These are phyloP conservation scores for Plestiodon gilberti DNA, from an alignment of 2,113 vertebrate species.

Conservation along the genomic window DNA sequence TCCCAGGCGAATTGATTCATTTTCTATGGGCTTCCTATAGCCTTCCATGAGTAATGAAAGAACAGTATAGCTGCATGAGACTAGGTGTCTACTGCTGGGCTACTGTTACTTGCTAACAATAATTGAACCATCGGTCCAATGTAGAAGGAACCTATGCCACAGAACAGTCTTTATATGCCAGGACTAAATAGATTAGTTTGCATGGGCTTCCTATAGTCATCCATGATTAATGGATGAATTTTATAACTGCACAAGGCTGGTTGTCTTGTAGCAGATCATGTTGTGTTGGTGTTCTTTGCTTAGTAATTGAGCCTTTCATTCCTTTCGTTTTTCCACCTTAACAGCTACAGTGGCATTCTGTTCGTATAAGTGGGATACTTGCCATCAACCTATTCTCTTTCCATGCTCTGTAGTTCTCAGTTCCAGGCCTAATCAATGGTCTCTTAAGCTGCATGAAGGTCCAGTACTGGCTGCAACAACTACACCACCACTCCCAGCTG, in stretches of 20 bases:
- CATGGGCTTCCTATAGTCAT: not conserved
- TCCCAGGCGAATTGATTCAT: not conserved
- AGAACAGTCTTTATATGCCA: not conserved
- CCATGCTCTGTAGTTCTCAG: not conserved
- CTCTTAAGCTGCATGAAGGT: not conserved
- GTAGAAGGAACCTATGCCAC: not conserved
- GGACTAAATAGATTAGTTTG: not conserved
- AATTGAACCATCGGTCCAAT: not conserved
- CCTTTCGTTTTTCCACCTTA: accelerated
- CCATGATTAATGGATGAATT: not conserved
- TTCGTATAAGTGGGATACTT: not conserved
- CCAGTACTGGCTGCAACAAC: not conserved
- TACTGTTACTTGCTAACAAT: not conserved
- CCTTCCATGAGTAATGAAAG: not conserved
- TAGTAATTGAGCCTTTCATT: not conserved
- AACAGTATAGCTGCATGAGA: not conserved
- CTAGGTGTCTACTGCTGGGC: not conserved
- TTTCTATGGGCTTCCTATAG: not conserved
- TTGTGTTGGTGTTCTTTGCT: not conserved
- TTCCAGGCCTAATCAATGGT: not conserved
- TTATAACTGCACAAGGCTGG: not conserved
- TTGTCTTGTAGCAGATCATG: not conserved
- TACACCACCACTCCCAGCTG: not conserved
- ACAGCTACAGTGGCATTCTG: not conserved
- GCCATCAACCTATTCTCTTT: not conserved